These are phyloP conservation scores for Gryon sp. DNA, from an alignment of 1,140 invertebrate genomes.

Conservation along the genomic window DNA sequence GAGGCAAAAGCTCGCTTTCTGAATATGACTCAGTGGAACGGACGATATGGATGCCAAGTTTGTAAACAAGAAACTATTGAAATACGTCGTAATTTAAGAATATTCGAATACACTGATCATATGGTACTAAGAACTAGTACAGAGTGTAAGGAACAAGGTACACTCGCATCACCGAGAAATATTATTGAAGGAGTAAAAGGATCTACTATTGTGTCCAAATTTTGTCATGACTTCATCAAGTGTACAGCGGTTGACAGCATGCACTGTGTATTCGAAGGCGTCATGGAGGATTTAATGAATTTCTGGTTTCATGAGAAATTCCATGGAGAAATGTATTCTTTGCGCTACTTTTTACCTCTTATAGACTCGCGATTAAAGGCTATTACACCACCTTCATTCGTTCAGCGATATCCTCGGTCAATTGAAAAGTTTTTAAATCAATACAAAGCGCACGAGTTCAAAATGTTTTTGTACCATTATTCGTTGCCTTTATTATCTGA, in stretches of 20 bases:
- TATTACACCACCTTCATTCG: conserved; percentile 26
- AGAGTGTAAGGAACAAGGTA: neutral
- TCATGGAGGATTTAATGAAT: conserved; percentile 30
- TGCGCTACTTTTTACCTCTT: conserved; percentile 1
- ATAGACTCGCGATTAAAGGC: conserved; percentile 3
- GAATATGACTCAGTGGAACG: conserved; percentile 1
- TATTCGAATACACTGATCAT: neutral
- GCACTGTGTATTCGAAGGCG: conserved; percentile 36
- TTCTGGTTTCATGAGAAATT: conserved; percentile 32
- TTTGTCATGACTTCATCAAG: neutral
- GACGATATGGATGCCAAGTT: conserved; percentile 1
- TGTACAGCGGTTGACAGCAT: conserved; percentile 23
- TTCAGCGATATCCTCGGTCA: conserved; percentile 10
- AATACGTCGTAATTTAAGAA: neutral
- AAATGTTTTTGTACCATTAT: conserved; percentile 35
- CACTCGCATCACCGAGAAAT: neutral
- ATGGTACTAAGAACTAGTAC: neutral
- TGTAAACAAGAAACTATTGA: neutral
- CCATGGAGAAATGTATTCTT: conserved; percentile 3
- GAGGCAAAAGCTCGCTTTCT: conserved; percentile 1
- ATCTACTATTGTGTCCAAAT: neutral
- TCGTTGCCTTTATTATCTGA: conserved; percentile 19
- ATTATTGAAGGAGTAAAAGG: conserved; percentile 23
- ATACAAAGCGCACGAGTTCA: conserved; percentile 33
- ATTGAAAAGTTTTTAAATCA: conserved; percentile 1